Base-by-base conservation (phyloP, 1,140 invertebrate species). In the Adelges cooleyi region DNA sequence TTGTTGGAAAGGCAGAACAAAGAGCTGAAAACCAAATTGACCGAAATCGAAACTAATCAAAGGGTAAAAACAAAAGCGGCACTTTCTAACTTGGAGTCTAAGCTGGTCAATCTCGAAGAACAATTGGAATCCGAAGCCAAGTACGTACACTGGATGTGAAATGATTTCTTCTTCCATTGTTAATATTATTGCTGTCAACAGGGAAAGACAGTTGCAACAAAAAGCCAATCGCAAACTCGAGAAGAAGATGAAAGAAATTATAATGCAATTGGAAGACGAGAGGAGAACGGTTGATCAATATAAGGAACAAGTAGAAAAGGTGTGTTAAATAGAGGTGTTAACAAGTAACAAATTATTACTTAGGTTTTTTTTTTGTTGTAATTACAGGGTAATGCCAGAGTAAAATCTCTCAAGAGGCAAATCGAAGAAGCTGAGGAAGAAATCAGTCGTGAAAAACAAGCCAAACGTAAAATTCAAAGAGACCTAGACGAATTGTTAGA, bases 391-490 rank as follows among this genome's bases (percentile, higher is more conserved):
- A 96, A 93, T 76, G 81, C 80, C 17, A 82, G 92, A 73, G 85
- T 96, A 69, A 96, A 96, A 75, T 82, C 84, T 38, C 77, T 97
- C 66, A 98, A 98, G 79, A 83, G 93, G 56, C 90, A 94, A 71
- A 77, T 98, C 69, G 94, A 98, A 74, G 94, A 98, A 76, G 84
- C 89, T 1, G 95, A 98, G 75, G 95, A 98, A 74, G 95, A 98
- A 75, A 84, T 93, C 42, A 90, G 89, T 59, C 83, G 91, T 72
- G 89, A 96, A 75, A 97, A 95, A 77, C 86, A 88, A 36, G 86
- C 88, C 74, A 93, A 93, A 76, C 79, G 95, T 54, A 97, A 97
- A 79, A 85, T 87, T 36, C 92, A 96, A 76, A 80, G 94, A 53
- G 94, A 98, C 74, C 84, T 92, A 69, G 95, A 98, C 75, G 95